phyloP scores from a whole-genome alignment of 2,797 vertebrate genomes.

The Siniperca scherzeri region DNA sequence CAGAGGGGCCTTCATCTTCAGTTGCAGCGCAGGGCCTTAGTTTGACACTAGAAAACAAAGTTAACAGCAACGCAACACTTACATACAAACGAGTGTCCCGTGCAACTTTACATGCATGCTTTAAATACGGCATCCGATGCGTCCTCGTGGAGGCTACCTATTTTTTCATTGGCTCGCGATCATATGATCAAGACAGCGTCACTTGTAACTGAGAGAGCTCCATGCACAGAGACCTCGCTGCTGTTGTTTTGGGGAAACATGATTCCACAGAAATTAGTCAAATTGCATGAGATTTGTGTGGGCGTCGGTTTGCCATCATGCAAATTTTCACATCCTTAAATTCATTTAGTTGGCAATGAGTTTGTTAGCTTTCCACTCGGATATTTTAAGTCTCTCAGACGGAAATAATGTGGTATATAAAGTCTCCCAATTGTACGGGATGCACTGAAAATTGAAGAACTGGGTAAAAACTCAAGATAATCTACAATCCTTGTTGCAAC shows the following conservation, averaged over 20 bases:
- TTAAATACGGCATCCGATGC: slow-evolving; percentile 45
- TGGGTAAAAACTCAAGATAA: neutral
- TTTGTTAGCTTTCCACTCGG: neutral
- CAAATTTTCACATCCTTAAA: neutral
- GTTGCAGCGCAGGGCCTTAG: accelerated
- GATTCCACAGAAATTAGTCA: neutral
- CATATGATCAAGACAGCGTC: slow-evolving; percentile 46
- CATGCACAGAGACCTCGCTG: accelerated
- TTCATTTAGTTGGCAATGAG: neutral
- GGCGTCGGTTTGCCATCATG: too few relatives aligned
- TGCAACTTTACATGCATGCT: neutral
- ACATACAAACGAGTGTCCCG: accelerated
- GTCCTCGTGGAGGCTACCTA: neutral
- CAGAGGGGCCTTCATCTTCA: slow-evolving; percentile 66
- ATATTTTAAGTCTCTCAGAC: neutral
- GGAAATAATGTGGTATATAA: neutral
- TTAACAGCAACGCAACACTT: accelerated
- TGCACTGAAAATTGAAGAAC: neutral
- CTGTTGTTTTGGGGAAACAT: accelerated
- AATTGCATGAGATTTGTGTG: neutral
- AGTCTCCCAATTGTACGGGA: neutral
- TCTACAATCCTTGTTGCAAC: too few relatives aligned
- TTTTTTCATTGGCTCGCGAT: slow-evolving; percentile 73
- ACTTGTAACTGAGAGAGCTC: slow-evolving; percentile 51
- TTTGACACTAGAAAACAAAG: accelerated